phyloP scores from a whole-genome alignment of 2,797 vertebrate genomes.

The Zalophus californianus region DNA sequence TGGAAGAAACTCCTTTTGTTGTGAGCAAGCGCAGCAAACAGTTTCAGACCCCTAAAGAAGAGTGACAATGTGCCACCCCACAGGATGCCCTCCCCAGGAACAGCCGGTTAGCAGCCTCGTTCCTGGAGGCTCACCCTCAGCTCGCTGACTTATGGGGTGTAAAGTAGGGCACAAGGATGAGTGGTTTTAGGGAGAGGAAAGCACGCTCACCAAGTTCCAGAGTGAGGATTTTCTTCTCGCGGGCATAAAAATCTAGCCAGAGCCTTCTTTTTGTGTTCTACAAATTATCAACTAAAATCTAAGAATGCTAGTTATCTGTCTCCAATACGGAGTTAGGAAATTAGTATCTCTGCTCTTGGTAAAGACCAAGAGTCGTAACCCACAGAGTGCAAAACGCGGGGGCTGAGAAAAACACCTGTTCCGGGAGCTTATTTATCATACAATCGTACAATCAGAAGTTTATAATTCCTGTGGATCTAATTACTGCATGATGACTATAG shows the following conservation, averaged over 20 bases:
- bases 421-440: background rate
- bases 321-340: background rate
- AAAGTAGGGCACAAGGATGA: background rate
- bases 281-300: constrained; percentile 5
- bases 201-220: background rate
- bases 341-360: background rate
- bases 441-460: no score
- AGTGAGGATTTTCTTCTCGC: background rate
- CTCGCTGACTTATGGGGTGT: background rate
- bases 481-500: background rate
- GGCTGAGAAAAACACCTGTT: background rate
- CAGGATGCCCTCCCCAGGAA: background rate
- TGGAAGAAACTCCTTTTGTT: background rate
- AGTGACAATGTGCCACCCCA: background rate
- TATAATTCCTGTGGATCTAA: background rate
- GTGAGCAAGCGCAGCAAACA: background rate
- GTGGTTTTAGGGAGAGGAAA: background rate
- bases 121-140: background rate
- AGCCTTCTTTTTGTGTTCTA: background rate
- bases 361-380: background rate
- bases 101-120: background rate
- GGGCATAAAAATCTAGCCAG: background rate
- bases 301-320: background rate
- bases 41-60: background rate
- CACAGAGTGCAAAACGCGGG: accelerated